Base-by-base conservation (phyloP, 2,797 vertebrate genomes). In the Artibeus lituratus region DNA sequence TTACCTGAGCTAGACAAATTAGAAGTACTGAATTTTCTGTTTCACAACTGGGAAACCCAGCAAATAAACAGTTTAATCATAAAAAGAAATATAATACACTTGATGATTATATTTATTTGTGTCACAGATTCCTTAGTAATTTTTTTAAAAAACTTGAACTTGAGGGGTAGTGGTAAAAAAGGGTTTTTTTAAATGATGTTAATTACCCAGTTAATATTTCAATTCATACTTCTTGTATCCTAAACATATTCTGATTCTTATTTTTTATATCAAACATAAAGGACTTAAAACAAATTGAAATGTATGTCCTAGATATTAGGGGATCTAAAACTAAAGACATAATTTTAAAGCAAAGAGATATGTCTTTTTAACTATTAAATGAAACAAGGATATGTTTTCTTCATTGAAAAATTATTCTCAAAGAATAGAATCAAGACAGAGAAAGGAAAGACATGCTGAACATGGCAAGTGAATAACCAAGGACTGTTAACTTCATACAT, bases 311-410 rank as follows among this genome's bases (percentile, higher is more conserved):
- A 72, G 26, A 15, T 67, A 67, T 73, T 90, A 65, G 19, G 87
- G 87, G 26, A 93, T 88, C 53, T 90, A 88, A 91, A 78, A 89
- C 32, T 89, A 65, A 94, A 67, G 72, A 73, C 32, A 84, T 93
- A 32, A 22, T 90, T 81, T 86, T 77, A 77, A 92, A 90, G 70
- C 37, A 95, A 39, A 51, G 57, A 62, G 7, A 51, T n/a, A 3
- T 55, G 24, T 78, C 35, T 76, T 94, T 1, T 83, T 90, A 90
- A 84, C 59, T 93, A 42, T n/a, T 93, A 59, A 47, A 15, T 83
- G 65, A 85, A 94, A 37, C 77, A 82, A 86, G 69, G 62, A 3
- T 86, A 3, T 53, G 7, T 86, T 84, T 59, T 72, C 26, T 91
- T 93, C 55, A 15, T 85, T 88, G 51, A 92, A 91, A 88, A 91